Evolutionary conservation across 2,113 vertebrate species (phyloP).

Genomic region (human): GRCh38 chr4:39343501-39344000

Average conservation of each 20-base stretch:
- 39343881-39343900: too few species aligned
- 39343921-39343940: too few species aligned
- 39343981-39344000: too few species aligned
- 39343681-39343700: slow-evolving; percentile 40
- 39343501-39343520: neutral
- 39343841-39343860: too few species aligned
- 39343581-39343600: neutral
- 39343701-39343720: neutral
- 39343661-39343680: neutral
- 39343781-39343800: neutral
- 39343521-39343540: neutral
- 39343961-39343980: too few species aligned
- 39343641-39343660: neutral
- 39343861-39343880: too few species aligned
- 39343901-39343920: too few species aligned
- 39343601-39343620: neutral
- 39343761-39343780: neutral
- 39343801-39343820: slow-evolving; percentile 8
- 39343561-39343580: neutral
- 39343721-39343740: neutral
- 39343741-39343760: neutral
- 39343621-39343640: neutral
- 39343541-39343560: neutral
- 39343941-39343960: too few species aligned
- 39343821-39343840: too few species aligned